Evolutionary conservation across 2,113 vertebrate genomes (phyloP).

Genomic region (Rhodinocichla rosea): DNA sequence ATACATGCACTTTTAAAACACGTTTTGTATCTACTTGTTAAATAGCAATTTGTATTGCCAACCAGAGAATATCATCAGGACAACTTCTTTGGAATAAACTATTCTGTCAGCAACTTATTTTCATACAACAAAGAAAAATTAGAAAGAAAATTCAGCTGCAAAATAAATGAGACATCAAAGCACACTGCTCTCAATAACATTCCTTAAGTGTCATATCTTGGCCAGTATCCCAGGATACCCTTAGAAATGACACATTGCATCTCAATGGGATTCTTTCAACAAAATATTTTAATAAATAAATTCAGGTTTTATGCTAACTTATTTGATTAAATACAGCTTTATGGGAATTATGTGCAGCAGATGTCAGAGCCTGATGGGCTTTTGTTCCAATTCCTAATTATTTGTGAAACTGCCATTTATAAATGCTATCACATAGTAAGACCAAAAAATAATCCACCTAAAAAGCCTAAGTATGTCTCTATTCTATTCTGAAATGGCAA

Average conservation of each 20-base stretch:
- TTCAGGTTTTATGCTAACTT: conserved; percentile 40
- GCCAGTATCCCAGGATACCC: conserved; percentile 59
- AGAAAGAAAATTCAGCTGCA: conserved; percentile 26
- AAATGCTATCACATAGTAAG: background rate
- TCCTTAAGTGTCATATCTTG: conserved; percentile 53
- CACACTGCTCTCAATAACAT: conserved; percentile 24
- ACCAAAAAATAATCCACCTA: background rate
- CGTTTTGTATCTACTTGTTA: background rate
- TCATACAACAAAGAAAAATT: conserved; percentile 3
- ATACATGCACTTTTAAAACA: background rate
- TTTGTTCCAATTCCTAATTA: conserved; percentile 32
- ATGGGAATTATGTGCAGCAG: conserved; percentile 9
- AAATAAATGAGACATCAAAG: conserved; percentile 61
- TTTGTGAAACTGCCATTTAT: conserved; percentile 13
- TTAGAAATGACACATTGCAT: conserved; percentile 44
- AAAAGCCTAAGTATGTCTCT: background rate
- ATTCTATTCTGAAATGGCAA: background rate
- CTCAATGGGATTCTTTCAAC: conserved; percentile 47
- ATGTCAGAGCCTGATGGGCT: conserved; percentile 3
- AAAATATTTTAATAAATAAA: conserved; percentile 60
- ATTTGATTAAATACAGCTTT: conserved; percentile 37
- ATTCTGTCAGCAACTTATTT: background rate
- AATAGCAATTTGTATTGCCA: background rate
- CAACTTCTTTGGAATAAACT: conserved; percentile 1
- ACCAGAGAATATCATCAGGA: background rate